Base-by-base conservation (phyloP, 2,888 invertebrate species). In the Coenonympha arcania region DNA sequence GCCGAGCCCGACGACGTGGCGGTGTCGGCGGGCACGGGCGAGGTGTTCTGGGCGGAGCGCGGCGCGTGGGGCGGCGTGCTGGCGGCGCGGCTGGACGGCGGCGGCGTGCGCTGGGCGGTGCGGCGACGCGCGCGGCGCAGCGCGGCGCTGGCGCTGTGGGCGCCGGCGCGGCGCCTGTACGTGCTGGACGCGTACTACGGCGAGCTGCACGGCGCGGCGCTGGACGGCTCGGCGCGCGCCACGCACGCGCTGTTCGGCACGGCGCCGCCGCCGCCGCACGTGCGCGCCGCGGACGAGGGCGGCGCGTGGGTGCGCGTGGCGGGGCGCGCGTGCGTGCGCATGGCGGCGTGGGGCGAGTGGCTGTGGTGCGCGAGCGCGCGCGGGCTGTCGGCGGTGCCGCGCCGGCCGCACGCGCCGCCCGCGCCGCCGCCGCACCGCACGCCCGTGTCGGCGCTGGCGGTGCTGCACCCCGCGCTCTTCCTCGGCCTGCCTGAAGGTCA, bases 181-280 rank as follows among this genome's bases (percentile, higher is more conserved):
- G 94, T 94, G 92, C 90, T 92, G 8, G 96, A 96, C 81, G 89
- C 90, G n/a, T 93, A 94, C 73, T 89, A 90, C 59, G 89, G 89
- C 60, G 89, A 90, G 15, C 88, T 95, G 50, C 93, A 93, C 76
- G 90, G 90, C 33, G 87, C 90, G 43, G 81, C 87, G 11, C 75
- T 92, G 15, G 91, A 92, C 70, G 95, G 95, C 53, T 83, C 85
- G 45, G 91, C 90, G 62, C 85, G 93, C 31, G 68, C 63, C 56
- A 61, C 71, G 40, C 54, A 76, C 44, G 74, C 73, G 4, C 46
- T 52, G 26, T 80, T 82, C 70, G 48, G 57, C 37, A 56, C 52
- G 4, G 31, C 58, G 33, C 31, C 64, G 11, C 62, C 62, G 20
- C 53, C 54, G 43, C 58, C 48, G 31, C 48, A 54, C n/a, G 28